Evolutionary conservation across 2,888 invertebrate species (phyloP).

Genomic region (Apamea sordens): DNA sequence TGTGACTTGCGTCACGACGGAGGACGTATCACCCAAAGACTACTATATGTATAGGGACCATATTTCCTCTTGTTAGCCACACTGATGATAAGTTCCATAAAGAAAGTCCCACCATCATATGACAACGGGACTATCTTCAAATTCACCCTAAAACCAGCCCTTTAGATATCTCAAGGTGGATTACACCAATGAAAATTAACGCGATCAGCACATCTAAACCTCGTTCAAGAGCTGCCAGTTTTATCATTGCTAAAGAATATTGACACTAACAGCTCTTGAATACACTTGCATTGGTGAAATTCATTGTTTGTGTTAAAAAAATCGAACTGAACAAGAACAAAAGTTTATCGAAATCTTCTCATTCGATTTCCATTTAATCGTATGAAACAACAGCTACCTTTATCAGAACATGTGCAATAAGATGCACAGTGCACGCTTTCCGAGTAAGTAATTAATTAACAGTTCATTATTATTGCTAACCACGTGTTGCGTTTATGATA

Average conservation of each 20-base stretch:
- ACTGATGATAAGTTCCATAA: neutral
- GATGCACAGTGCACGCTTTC: constrained; percentile 40
- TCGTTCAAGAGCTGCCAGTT: neutral
- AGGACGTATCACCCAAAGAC: neutral
- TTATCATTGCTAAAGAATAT: neutral
- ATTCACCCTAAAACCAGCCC: neutral
- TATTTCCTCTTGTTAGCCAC: neutral
- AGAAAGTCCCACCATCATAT: neutral
- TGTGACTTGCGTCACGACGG: neutral
- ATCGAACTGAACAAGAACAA: neutral
- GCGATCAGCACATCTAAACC: neutral
- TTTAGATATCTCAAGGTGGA: neutral
- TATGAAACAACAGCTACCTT: constrained; percentile 19
- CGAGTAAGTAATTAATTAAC: constrained; percentile 31
- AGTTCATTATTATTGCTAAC: constrained; percentile 42
- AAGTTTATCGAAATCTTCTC: neutral
- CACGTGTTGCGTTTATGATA: constrained; percentile 48
- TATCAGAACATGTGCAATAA: constrained; percentile 40
- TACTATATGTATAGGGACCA: no score
- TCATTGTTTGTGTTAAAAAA: neutral
- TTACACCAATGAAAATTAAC: neutral
- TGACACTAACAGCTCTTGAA: neutral
- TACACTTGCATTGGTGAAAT: no score
- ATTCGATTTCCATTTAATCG: neutral
- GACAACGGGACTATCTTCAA: neutral